Evolutionary conservation across 2,888 invertebrate genomes (phyloP).

Genomic region (Clivina fossor): DNA sequence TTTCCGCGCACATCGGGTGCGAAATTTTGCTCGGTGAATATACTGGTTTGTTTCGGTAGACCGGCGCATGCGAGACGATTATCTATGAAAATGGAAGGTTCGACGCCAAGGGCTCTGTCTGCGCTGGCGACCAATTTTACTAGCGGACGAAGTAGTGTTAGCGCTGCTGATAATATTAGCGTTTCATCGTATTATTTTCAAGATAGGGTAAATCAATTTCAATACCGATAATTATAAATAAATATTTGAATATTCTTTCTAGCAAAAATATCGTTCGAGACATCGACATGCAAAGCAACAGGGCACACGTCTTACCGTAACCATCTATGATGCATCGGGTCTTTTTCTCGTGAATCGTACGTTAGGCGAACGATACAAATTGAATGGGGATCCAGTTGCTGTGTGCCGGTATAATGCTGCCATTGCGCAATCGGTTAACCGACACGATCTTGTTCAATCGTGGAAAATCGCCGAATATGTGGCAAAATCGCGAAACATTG

Average conservation of each 20-base stretch:
- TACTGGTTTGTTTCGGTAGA: conserved; percentile 79
- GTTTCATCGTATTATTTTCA: conserved; percentile 81
- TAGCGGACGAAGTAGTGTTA: conserved; percentile 44
- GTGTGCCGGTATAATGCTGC: conserved; percentile 83
- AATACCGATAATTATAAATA: not conserved
- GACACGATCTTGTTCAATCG: conserved; percentile 81
- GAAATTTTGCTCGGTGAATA: conserved; percentile 85
- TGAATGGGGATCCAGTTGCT: conserved; percentile 60
- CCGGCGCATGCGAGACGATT: conserved; percentile 69
- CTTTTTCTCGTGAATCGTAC: conserved; percentile 78
- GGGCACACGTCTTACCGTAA: conserved; percentile 55
- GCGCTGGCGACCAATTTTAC: conserved; percentile 60
- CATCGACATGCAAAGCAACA: conserved; percentile 21
- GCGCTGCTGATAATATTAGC: conserved; percentile 45
- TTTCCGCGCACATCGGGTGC: conserved; percentile 94
- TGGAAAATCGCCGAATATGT: conserved; percentile 83
- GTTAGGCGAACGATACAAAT: conserved; percentile 80
- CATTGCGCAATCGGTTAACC: conserved; percentile 72
- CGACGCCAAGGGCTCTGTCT: conserved; percentile 78
- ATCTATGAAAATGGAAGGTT: conserved; percentile 70
- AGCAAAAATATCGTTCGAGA: conserved; percentile 26
- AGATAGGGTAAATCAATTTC: conserved; percentile 60
- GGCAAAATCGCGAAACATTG: conserved; percentile 53
- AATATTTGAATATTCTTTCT: not conserved
- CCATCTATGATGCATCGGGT: conserved; percentile 71